phyloP scores from a whole-genome alignment of 1,140 invertebrate species.

The Drosophila cardini region DNA sequence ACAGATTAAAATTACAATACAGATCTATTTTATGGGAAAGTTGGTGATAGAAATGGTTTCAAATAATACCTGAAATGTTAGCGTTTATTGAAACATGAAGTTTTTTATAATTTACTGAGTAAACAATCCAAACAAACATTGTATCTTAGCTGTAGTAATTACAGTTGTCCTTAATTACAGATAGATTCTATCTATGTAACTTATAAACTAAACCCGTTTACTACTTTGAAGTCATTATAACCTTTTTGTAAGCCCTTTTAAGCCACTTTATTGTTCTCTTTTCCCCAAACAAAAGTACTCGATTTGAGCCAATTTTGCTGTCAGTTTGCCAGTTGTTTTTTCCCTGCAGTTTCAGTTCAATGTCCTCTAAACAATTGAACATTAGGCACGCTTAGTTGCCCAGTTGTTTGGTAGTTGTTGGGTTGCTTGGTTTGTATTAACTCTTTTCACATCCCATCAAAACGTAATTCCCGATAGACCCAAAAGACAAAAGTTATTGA shows the following conservation, averaged over 20 bases:
- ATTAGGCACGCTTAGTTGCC: slow-evolving; percentile 51
- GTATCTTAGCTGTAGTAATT: no score
- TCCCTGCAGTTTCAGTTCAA: slow-evolving; percentile 44
- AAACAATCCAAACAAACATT: no score
- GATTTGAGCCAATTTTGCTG: slow-evolving; percentile 12
- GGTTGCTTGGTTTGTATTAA: slow-evolving; percentile 20
- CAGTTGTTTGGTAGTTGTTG: slow-evolving; percentile 22
- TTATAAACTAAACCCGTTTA: background rate
- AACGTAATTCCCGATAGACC: slow-evolving; percentile 21
- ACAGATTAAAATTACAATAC: background rate
- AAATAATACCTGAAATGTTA: no score
- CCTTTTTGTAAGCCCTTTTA: slow-evolving; percentile 12
- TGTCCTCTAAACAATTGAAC: slow-evolving; percentile 59
- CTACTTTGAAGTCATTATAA: background rate
- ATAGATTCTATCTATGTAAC: no score
- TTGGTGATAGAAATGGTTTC: no score
- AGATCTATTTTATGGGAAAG: no score
- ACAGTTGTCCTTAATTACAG: no score
- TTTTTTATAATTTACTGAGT: no score
- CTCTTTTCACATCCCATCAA: slow-evolving; percentile 46
- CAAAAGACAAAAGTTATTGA: slow-evolving; percentile 38
- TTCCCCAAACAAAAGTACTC: background rate
- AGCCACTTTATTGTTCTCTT: slow-evolving; percentile 2
- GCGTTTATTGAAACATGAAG: no score
- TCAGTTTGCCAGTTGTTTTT: background rate